Conservation (phyloP, 2,888 invertebrate genomes). For the Drosophila picticornis region DNA sequence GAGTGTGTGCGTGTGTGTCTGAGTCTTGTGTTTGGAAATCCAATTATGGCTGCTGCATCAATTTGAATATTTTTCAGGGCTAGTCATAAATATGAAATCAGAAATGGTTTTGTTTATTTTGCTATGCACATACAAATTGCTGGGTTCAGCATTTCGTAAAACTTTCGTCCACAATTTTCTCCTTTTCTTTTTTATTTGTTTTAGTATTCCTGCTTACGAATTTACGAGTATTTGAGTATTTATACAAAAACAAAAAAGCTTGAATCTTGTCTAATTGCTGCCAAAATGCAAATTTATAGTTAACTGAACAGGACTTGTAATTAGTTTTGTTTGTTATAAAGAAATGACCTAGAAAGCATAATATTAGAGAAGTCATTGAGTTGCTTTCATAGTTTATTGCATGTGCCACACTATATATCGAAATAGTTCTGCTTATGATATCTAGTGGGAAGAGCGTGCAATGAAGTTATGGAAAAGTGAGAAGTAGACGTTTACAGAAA, state of each 20-base stretch:
- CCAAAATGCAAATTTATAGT: slow-evolving; percentile 56
- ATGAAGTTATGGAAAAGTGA: background rate
- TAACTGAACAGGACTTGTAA: slow-evolving; percentile 33
- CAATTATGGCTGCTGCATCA: slow-evolving; percentile 45
- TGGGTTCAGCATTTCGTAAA: slow-evolving; percentile 28
- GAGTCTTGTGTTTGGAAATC: slow-evolving; percentile 24
- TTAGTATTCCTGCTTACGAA: slow-evolving; percentile 12
- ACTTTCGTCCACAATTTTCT: background rate
- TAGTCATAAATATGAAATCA: slow-evolving; percentile 69
- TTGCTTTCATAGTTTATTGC: background rate
- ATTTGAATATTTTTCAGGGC: slow-evolving; percentile 60
- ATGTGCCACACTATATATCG: background rate
- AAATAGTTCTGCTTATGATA: background rate
- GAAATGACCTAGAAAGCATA: background rate
- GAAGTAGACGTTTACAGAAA: no score
- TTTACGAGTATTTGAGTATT: slow-evolving; percentile 21
- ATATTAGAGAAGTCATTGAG: background rate
- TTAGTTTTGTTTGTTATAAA: slow-evolving; percentile 1
- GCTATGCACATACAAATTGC: slow-evolving; percentile 45
- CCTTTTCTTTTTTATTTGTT: background rate
- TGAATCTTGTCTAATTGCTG: slow-evolving; percentile 45
- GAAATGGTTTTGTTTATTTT: slow-evolving; percentile 47
- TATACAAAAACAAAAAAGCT: slow-evolving; percentile 20
- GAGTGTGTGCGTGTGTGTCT: slow-evolving; percentile 17
- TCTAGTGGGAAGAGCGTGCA: no score